Base-by-base conservation (phyloP, 1,140 invertebrate genomes). In the Rhagoletis pomonella region DNA sequence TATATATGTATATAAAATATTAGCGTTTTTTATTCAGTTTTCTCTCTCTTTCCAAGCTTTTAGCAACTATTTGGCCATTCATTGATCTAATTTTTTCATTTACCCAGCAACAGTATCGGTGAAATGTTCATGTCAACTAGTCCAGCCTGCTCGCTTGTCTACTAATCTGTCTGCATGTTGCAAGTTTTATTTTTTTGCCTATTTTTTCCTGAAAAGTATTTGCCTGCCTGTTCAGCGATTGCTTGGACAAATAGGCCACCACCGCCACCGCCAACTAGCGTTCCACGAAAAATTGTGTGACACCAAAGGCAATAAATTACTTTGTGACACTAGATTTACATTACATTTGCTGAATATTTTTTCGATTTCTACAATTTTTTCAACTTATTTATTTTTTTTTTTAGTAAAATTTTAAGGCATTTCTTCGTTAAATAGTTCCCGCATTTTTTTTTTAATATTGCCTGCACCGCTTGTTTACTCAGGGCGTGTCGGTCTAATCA, bases 261-360 rank as follows among this genome's bases (percentile, higher is more conserved):
- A n/a, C 17, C 73, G 3, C 47, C 73, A 81, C 73, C 73, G 50
- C 47, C 73, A 81, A 81, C 73, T 81, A 55, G 4, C 47, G n/a
- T 29, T 29, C n/a, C 73, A 50, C 19, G 47, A 55, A 55, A 81
- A 58, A 3, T 81, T 81, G 73, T 81, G 73, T 81, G 47, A 81
- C 73, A 81, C 73, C 47, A 81, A 81, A 81, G n/a, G 47, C 47
- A 81, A 81, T 81, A 81, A 81, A 81, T 81, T 81, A 55, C 19
- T 81, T 9, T 19, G 73, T 42, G 73, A 58, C 73, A 81, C 73
- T 81, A 42, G 73, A 81, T 81, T 81, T 81, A 14, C 17, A 81
- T 81, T 81, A 81, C 73, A 81, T 81, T 81, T 81, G 50, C n/a
- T 58, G n/a, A 6, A 55, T 17, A 50, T 50, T n/a, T 77, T 77